Conservation (phyloP, 2,888 invertebrate genomes). For the Actias luna region DNA sequence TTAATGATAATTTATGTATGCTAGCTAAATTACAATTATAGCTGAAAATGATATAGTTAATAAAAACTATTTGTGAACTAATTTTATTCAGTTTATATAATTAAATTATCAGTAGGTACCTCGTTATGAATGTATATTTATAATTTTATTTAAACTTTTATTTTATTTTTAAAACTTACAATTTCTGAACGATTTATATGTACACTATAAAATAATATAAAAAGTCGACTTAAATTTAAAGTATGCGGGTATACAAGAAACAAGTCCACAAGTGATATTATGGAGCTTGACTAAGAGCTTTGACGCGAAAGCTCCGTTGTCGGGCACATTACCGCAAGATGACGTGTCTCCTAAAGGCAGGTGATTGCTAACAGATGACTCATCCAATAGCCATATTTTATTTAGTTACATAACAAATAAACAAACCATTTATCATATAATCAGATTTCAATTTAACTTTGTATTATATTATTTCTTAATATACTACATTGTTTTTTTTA, state of each 20-base stretch:
- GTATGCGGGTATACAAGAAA: conserved; percentile 5
- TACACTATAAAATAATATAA: neutral
- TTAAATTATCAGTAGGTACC: no score
- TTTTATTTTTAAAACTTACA: no score
- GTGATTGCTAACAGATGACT: conserved; percentile 38
- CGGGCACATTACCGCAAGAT: conserved; percentile 28
- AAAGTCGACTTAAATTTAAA: neutral
- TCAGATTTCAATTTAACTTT: neutral
- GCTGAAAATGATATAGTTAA: neutral
- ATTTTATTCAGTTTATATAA: neutral
- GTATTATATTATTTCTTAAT: neutral
- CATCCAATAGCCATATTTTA: conserved; percentile 21
- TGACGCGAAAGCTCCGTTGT: conserved; percentile 13
- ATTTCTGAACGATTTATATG: neutral
- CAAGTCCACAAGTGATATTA: neutral
- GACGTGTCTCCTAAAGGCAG: conserved; percentile 35
- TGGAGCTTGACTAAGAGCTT: conserved; percentile 13
- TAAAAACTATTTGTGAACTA: neutral
- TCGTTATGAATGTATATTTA: no score
- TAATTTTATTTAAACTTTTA: no score
- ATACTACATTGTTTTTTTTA: neutral
- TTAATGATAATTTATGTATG: no score
- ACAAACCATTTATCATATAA: neutral
- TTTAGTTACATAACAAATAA: neutral
- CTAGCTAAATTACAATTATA: neutral